Base-by-base conservation (phyloP, 2,113 vertebrate genomes). In the Colius striatus region DNA sequence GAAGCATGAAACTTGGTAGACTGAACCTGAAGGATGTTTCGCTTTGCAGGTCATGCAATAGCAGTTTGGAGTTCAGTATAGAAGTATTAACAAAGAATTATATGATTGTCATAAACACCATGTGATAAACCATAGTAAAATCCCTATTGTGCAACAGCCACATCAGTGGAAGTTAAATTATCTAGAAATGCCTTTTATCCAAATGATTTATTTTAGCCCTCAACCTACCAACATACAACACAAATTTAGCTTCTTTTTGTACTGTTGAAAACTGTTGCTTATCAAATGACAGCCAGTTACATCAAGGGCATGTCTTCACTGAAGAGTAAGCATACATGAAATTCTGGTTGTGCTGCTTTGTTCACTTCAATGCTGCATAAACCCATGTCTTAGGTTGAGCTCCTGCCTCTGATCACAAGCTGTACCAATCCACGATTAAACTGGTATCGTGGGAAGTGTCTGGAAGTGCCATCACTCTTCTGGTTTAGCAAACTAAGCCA, bases 301-400 rank as follows among this genome's bases (percentile, higher is more conserved):
- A n/a, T 43, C 61, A 72, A 82, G 29, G 34, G 7, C 17, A 11
- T 61, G 6, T 41, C 36, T 61, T 78, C 38, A 32, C 22, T 54
- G 41, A 63, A 78, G 50, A 61, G 17, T 0, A 2, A 51, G 22
- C 22, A 34, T 51, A 78, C 15, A 14, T 0, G 0, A 10, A 73
- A 41, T 68, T 54, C 43, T 25, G 19, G 13, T n/a, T 68, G 32
- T 50, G 19, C 34, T 67, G 47, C 19, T 83, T 53, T 76, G 10
- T 34, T 71, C 43, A 36, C 43, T 81, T 74, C n/a, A 53, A 22
- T 19, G 23, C 10, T 74, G 13, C 29, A 66, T 30, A 82, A 66
- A 34, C 5, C 15, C 20, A 10, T 7, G 10, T 55, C 27, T 67
- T 55, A 29, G 65, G 18, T 2, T 85, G 47, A 73, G 66, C 14